A percentile compares a stretch with the other conserved stretches of the same genome.
Evolutionary conservation across 2,888 invertebrate species (phyloP).

Genomic region (Andrena trimmerana): DNA sequence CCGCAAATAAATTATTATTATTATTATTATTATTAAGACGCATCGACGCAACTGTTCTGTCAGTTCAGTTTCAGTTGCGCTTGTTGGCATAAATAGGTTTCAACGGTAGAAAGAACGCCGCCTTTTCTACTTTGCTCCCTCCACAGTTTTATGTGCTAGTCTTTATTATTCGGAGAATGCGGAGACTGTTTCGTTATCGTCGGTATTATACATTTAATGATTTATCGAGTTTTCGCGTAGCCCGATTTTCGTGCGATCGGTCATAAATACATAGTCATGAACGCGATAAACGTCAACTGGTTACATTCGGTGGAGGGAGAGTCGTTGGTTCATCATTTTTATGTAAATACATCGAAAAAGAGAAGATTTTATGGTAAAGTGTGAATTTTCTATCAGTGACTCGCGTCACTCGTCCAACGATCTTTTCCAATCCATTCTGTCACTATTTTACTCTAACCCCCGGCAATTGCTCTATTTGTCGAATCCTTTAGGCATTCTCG

Average conservation of each 20-base stretch:
- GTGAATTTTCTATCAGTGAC: background rate
- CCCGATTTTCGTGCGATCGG: background rate
- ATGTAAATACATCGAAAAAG: constrained; percentile 75
- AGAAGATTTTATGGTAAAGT: constrained; percentile 77
- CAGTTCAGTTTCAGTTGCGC: too few relatives aligned
- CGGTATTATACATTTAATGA: background rate
- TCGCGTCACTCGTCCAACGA: too few relatives aligned
- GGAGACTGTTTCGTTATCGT: too few relatives aligned
- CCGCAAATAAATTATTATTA: too few relatives aligned
- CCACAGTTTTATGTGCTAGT: background rate
- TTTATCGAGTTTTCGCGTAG: background rate
- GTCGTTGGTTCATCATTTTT: constrained; percentile 78
- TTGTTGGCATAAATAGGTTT: background rate
- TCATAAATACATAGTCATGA: constrained; percentile 41
- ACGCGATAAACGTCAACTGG: constrained; percentile 78
- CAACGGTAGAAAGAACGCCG: background rate
- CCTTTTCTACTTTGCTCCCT: background rate
- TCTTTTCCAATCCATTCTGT: too few relatives aligned
- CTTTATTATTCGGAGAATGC: background rate
- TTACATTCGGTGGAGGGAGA: constrained; percentile 78
- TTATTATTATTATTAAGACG: too few relatives aligned
- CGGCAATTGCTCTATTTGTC: background rate
- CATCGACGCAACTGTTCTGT: too few relatives aligned
- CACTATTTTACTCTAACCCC: background rate
- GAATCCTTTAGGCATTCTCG: constrained; percentile 85